These are phyloP conservation scores for Gonocerus acuteangulatus DNA, from an alignment of 2,888 invertebrate genomes.

Conservation along the genomic window DNA sequence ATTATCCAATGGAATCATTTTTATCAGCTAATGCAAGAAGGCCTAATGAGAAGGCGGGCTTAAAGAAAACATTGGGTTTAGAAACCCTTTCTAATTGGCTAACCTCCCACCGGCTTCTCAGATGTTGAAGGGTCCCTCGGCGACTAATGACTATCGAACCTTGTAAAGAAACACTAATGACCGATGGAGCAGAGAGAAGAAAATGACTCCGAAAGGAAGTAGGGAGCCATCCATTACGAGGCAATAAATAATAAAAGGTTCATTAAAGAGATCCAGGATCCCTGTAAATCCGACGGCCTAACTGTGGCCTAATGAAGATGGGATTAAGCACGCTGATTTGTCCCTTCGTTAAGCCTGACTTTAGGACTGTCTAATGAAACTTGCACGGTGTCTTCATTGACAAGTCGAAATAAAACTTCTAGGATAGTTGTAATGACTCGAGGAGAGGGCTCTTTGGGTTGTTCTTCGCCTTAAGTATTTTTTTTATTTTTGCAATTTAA, in stretches of 20 bases:
- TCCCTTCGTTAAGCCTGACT: conserved; percentile 1
- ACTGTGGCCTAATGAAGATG: conserved; percentile 12
- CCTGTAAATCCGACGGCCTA: conserved; percentile 5
- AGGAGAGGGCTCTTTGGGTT: background rate
- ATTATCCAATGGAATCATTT: too few relatives aligned
- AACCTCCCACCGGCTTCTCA: too few relatives aligned
- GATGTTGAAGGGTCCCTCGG: too few relatives aligned
- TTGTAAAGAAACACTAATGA: too few relatives aligned
- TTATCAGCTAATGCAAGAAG: too few relatives aligned
- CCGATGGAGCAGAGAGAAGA: too few relatives aligned
- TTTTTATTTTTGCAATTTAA: too few relatives aligned
- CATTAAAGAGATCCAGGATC: conserved; percentile 10
- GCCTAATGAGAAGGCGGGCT: too few relatives aligned
- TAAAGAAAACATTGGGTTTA: too few relatives aligned
- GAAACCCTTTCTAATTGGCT: too few relatives aligned
- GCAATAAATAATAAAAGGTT: conserved; percentile 22
- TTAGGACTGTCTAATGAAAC: conserved; percentile 13
- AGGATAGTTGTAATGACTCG: conserved; percentile 11
- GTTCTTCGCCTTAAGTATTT: conserved; percentile 10
- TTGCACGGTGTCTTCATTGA: conserved; percentile 11
- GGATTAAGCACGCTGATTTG: conserved; percentile 6
- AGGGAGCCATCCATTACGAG: conserved; percentile 10
- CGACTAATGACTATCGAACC: too few relatives aligned
- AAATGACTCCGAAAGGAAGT: too few relatives aligned
- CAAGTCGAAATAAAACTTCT: conserved; percentile 18